Evolutionary conservation across 2,888 invertebrate genomes (phyloP), one percentile per base, ranked within the genome.

Genomic region (Stegana nigrithorax): DNA sequence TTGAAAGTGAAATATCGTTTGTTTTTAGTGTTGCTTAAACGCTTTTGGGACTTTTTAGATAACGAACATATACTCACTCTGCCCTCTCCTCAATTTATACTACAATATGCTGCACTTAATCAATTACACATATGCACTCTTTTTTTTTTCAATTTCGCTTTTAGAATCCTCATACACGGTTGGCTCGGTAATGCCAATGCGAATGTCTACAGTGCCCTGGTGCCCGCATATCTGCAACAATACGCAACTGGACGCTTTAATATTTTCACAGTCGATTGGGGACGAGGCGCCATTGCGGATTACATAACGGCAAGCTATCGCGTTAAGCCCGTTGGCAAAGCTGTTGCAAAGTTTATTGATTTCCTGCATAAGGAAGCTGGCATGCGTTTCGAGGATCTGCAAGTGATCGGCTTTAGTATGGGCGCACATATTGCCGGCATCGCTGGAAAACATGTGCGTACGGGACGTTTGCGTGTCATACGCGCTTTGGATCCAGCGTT

Each of bases 401-500:
- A 84, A 59, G 44, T 85, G 25, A 76, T 86, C 62, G 85, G 86
- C 21, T 89, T 90, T 72, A 89, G 89, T 72, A 86, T 90, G 75
- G 90, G 90, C 47, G 89, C 89, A 10, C 90, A 90, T 62, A 86
- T 89, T 12, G 88, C 88, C 79, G 90, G 89, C 1, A 87, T 88
- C 65, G 87, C 89, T 5, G 89, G 88, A 0, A 83, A 83, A 61
- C 71, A 71, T 62, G 67, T 84, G 32, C 72, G 73, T 47, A 70
- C 68, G 1, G 84, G 84, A 10, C 75, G 79, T 1, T 67, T 84
- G 36, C 71, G 78, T 12, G 72, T 82, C 1, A 83, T 84, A 32
- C 78, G 81, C 58, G 91, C 90, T 2, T 50, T 89, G 68, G 93
- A 93, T 83, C 92, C 93, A 0, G 93, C 93, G 0, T 57, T 80